Conservation (phyloP, 2,797 vertebrate species). For the Hoplostethus atlanticus region DNA sequence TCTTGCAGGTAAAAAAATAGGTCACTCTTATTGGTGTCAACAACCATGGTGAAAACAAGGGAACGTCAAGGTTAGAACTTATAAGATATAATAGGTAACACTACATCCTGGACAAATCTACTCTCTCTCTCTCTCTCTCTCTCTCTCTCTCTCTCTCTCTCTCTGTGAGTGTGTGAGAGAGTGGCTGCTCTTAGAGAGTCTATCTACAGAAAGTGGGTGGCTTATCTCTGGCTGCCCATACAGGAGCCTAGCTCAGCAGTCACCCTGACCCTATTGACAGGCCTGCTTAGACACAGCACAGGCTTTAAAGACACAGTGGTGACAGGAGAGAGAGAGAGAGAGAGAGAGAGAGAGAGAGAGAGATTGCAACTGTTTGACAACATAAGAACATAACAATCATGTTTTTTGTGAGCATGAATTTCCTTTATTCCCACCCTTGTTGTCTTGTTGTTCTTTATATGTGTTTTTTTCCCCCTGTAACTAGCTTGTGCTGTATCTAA, state of each 20-base stretch:
- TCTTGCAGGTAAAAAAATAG: constrained; percentile 14
- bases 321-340: background rate
- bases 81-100: constrained; percentile 13
- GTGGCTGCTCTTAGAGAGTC: background rate
- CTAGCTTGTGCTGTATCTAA: constrained; percentile 49
- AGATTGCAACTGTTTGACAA: constrained; percentile 1
- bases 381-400: constrained; percentile 14
- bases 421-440: constrained; percentile 26
- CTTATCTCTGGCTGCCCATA: no score
- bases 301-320: background rate
- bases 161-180: no score
- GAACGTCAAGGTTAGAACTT: constrained; percentile 32
- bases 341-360: background rate
- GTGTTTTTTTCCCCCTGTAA: constrained; percentile 12
- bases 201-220: no score
- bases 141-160: constrained; percentile 17
- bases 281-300: background rate
- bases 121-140: background rate
- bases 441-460: constrained; percentile 32
- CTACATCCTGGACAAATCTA: background rate
- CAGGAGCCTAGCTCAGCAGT: constrained; percentile 26
- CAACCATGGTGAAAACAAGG: constrained; percentile 44
- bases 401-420: constrained; percentile 1
- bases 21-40: constrained; percentile 51
- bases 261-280: background rate